Evolutionary conservation across 2,888 invertebrate species (phyloP), one percentile per base, ranked within the genome.

Genomic region (Drosophila ochracea): DNA sequence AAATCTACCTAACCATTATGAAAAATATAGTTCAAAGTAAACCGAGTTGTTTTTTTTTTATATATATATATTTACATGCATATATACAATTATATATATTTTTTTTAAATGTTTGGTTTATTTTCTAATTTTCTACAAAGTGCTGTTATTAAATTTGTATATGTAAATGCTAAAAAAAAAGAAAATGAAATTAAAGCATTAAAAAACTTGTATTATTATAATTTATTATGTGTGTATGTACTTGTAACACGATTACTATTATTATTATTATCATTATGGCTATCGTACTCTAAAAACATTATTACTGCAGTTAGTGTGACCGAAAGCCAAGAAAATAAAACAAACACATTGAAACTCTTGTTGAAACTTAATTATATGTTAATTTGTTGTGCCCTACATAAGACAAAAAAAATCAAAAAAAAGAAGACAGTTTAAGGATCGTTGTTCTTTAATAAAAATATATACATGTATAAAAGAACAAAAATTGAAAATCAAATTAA

Each of bases 271-370:
- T 74, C 52, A 63, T 59, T 76, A 82, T 62, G 35, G 53, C 21
- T 67, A 53, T 43, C 77, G 58, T 37, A 69, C 58, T 70, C 68
- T 58, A 35, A 43, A 30, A 54, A 68, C 28, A 58, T 37, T 62
- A 69, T 73, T 52, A 66, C 28, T 66, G 80, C 75, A 76, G 65
- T 67, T 80, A 64, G 67, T 83, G 73, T 74, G 73, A 64, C 79
- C 69, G 72, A 77, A 77, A 55, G 62, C 63, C 67, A 83, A 71
- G 68, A 59, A 76, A 83, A 81, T 69, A 81, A 81, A 77, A 70
- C 68, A 68, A 74, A 68, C 50, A 58, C 53, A 43, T 54, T 39
- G 25, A 61, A 76, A 37, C 47, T 57, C 76, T 82, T 84, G 86
- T 84, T 84, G 74, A 82, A 79, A 70, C 74, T 77, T 79, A 68